Conservation (phyloP, 2,888 invertebrate species). For the Netelia fuscicornis region DNA sequence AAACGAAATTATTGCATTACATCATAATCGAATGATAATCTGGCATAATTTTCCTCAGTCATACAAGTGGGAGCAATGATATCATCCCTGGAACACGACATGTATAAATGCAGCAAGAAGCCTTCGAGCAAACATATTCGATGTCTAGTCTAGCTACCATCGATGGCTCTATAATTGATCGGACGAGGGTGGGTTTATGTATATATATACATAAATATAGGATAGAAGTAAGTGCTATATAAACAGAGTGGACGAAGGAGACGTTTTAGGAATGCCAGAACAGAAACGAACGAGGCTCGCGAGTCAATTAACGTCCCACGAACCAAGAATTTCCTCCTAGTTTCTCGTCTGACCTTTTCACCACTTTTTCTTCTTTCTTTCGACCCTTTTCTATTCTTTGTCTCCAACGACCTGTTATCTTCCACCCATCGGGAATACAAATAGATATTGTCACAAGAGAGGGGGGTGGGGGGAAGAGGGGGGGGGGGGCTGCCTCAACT, state of each 20-base stretch:
- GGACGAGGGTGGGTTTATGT: conserved; percentile 26
- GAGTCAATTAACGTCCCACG: conserved; percentile 30
- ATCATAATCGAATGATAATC: too few species aligned
- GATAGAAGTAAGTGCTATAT: not conserved
- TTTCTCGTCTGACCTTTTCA: not conserved
- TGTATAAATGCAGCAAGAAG: conserved; percentile 28
- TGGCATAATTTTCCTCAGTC: not conserved
- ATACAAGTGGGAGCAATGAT: not conserved
- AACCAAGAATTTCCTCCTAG: conserved; percentile 12
- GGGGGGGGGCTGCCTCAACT: too few species aligned
- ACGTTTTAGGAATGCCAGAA: not conserved
- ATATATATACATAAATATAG: conserved; percentile 20
- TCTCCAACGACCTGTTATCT: not conserved
- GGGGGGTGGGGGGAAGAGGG: too few species aligned
- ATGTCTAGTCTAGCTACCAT: conserved; percentile 39
- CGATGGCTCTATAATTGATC: conserved; percentile 60
- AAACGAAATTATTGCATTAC: too few species aligned
- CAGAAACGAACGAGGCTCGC: conserved; percentile 1
- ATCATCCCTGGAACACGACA: not conserved
- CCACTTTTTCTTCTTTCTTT: not conserved
- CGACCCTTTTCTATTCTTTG: not conserved
- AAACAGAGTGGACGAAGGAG: conserved; percentile 4
- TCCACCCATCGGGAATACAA: not conserved
- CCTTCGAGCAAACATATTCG: conserved; percentile 58
- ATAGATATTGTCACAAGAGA: too few species aligned